These are phyloP conservation scores for Siniperca knerii DNA, from an alignment of 2,113 vertebrate genomes.

Conservation along the genomic window DNA sequence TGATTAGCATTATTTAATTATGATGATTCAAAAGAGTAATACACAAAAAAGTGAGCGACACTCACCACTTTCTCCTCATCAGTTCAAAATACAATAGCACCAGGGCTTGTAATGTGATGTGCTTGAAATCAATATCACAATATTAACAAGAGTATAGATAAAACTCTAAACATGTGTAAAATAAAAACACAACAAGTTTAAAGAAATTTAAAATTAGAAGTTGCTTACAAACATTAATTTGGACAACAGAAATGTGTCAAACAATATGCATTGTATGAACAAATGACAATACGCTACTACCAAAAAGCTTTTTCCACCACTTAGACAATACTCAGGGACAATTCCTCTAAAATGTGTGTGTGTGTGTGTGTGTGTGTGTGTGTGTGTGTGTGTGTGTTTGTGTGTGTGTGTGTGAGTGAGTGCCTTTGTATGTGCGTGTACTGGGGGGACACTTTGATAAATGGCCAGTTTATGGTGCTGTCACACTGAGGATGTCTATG, in stretches of 20 bases:
- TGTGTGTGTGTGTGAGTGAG: constrained; percentile 17
- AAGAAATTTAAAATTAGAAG: not conserved
- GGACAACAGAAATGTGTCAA: not conserved
- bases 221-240: not conserved
- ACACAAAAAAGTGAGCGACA: not conserved
- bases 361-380: constrained; percentile 30
- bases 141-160: not conserved
- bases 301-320: constrained; percentile 21
- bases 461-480: constrained; percentile 94
- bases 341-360: constrained; percentile 26
- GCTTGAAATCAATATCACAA: not conserved
- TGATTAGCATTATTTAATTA: not conserved
- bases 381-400: constrained; percentile 18
- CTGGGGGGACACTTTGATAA: constrained; percentile 91
- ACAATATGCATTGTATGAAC: not conserved
- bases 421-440: constrained; percentile 50
- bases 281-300: constrained; percentile 7
- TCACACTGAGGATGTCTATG: constrained; percentile 87
- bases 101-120: not conserved
- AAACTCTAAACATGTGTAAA: not conserved
- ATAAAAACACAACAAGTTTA: not conserved
- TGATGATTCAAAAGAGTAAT: constrained; percentile 6
- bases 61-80: not conserved
- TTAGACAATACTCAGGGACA: constrained; percentile 52
- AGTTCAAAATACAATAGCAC: not conserved